Evolutionary conservation across 2,888 invertebrate species (phyloP).

Genomic region (Mesorhabditis spiculigera): DNA sequence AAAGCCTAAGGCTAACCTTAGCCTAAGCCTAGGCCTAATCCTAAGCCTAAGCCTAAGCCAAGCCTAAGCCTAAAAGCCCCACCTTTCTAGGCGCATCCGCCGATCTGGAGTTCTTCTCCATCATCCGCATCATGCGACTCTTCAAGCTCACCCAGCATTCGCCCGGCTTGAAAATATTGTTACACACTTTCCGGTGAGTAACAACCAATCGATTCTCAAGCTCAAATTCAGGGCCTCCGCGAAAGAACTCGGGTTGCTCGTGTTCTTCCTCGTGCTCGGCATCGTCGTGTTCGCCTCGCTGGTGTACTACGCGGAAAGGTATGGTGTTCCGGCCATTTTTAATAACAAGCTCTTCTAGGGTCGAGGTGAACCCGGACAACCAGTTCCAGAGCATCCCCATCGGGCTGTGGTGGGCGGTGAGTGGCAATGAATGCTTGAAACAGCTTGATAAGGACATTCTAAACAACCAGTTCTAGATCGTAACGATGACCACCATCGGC

Average conservation of each 20-base stretch:
- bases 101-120: too few relatives aligned
- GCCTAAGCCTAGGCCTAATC: too few relatives aligned
- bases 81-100: too few relatives aligned
- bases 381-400: constrained; percentile 68
- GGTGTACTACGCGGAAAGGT: constrained; percentile 84
- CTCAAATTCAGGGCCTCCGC: constrained; percentile 72
- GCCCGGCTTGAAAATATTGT: constrained; percentile 86
- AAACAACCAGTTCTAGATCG: constrained; percentile 65
- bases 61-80: too few relatives aligned
- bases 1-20: too few relatives aligned
- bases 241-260: constrained; percentile 83
- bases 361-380: constrained; percentile 87
- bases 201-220: neutral
- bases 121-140: constrained; percentile 79
- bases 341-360: constrained; percentile 14
- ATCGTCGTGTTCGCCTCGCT: constrained; percentile 92
- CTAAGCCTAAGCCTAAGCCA: too few relatives aligned
- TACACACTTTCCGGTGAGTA: constrained; percentile 86
- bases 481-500: constrained; percentile 69
- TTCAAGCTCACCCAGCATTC: constrained; percentile 93
- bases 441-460: neutral
- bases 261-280: constrained; percentile 88
- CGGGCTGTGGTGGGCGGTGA: constrained; percentile 85
- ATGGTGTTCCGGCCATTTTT: neutral
- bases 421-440: constrained; percentile 6